phyloP scores from a whole-genome alignment of 2,888 invertebrate genomes.

The Catocala sponsa region DNA sequence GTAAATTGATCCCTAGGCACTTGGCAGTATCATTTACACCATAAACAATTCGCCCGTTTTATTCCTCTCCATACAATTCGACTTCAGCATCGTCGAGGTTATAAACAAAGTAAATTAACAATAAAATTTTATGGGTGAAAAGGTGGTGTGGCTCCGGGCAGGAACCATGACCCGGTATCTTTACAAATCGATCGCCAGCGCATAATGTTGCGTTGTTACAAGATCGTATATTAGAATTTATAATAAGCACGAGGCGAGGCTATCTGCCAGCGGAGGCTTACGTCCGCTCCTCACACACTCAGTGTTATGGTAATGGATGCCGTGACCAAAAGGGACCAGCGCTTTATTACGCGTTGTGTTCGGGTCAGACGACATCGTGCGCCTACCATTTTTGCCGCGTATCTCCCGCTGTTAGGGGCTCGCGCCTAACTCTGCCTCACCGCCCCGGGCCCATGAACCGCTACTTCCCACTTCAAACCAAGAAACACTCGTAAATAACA shows the following conservation, averaged over 20 bases:
- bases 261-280: constrained; percentile 49
- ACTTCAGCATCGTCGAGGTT: constrained; percentile 42
- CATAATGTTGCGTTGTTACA: constrained; percentile 57
- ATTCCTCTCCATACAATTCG: constrained; percentile 38
- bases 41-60: constrained; percentile 39
- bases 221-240: constrained; percentile 68
- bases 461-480: constrained; percentile 61
- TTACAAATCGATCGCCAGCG: constrained; percentile 68
- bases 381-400: constrained; percentile 71
- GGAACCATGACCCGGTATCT: constrained; percentile 68
- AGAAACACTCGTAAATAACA: constrained; percentile 72
- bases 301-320: constrained; percentile 73
- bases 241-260: constrained; percentile 60
- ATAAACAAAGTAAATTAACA: constrained; percentile 62
- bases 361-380: constrained; percentile 77
- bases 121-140: constrained; percentile 69
- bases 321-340: constrained; percentile 73
- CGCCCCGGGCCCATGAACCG: constrained; percentile 46
- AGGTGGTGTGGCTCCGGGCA: constrained; percentile 42
- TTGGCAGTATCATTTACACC: constrained; percentile 50
- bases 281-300: constrained; percentile 69
- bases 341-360: constrained; percentile 61
- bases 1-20: constrained; percentile 50
- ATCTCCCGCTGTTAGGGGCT: constrained; percentile 68
- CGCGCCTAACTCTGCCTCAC: constrained; percentile 55